These are phyloP conservation scores for Hirtodrosophila duncani DNA, from an alignment of 2,888 invertebrate species.

Conservation along the genomic window DNA sequence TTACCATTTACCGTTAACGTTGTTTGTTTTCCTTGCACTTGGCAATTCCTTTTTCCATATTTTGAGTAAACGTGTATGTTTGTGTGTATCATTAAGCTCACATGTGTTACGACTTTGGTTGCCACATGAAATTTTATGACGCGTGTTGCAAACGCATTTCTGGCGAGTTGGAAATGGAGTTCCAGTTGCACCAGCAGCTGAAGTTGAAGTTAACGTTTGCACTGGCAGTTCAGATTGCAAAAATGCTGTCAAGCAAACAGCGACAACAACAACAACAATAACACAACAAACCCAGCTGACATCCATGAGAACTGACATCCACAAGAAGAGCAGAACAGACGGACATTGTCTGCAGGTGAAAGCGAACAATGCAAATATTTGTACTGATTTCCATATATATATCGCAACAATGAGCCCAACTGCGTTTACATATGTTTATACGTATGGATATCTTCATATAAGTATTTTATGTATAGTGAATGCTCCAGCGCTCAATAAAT, in stretches of 20 bases:
- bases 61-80: slow-evolving; percentile 1
- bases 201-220: slow-evolving; percentile 19
- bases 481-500: too few relatives aligned
- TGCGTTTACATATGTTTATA: background rate
- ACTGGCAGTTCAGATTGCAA: slow-evolving; percentile 32
- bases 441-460: too few relatives aligned
- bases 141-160: slow-evolving; percentile 33
- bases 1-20: slow-evolving; percentile 45
- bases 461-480: too few relatives aligned
- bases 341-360: slow-evolving; percentile 39
- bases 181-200: slow-evolving; percentile 20
- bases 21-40: slow-evolving; percentile 43
- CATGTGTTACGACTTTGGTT: slow-evolving; percentile 46
- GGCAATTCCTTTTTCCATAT: slow-evolving; percentile 23
- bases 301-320: slow-evolving; percentile 18
- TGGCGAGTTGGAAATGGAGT: background rate
- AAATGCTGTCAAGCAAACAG: slow-evolving; percentile 28
- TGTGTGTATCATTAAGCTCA: slow-evolving; percentile 46
- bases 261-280: slow-evolving; percentile 8
- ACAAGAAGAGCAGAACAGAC: slow-evolving; percentile 9
- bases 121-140: slow-evolving; percentile 73
- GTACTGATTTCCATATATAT: slow-evolving; percentile 7
- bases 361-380: slow-evolving; percentile 33
- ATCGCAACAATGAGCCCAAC: background rate
- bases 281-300: background rate